Evolutionary conservation across 2,113 vertebrate genomes (phyloP).

Genomic region (Pomatorhinus ruficollis): DNA sequence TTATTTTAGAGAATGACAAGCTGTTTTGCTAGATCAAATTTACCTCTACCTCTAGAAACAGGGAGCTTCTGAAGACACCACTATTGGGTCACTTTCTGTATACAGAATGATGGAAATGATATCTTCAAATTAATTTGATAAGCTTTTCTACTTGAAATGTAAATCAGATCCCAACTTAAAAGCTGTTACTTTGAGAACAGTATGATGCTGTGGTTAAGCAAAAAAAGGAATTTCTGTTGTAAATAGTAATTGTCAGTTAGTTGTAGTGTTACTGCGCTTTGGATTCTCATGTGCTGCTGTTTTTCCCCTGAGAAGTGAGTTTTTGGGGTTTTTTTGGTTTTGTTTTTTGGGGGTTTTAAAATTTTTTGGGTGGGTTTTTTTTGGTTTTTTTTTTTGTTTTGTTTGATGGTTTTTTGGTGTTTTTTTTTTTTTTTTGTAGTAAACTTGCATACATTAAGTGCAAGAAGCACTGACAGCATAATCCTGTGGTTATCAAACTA

Average conservation of each 20-base stretch:
- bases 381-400: neutral
- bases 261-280: neutral
- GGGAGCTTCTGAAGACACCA: neutral
- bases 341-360: too few relatives aligned
- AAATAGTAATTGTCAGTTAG: neutral
- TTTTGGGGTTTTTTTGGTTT: neutral
- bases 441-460: neutral
- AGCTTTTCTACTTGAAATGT: neutral
- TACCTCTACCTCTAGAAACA: neutral
- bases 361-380: neutral
- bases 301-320: neutral
- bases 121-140: neutral
- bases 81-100: neutral
- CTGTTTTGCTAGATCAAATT: neutral
- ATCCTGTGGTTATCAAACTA: neutral
- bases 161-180: neutral
- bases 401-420: neutral
- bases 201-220: neutral
- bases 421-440: too few relatives aligned
- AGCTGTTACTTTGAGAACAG: neutral
- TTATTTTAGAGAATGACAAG: neutral
- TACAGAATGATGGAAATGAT: neutral
- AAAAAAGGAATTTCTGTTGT: neutral
- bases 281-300: neutral
- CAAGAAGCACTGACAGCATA: neutral